Evolutionary conservation across 2,888 invertebrate species (phyloP).

Genomic region (Noctua comes): DNA sequence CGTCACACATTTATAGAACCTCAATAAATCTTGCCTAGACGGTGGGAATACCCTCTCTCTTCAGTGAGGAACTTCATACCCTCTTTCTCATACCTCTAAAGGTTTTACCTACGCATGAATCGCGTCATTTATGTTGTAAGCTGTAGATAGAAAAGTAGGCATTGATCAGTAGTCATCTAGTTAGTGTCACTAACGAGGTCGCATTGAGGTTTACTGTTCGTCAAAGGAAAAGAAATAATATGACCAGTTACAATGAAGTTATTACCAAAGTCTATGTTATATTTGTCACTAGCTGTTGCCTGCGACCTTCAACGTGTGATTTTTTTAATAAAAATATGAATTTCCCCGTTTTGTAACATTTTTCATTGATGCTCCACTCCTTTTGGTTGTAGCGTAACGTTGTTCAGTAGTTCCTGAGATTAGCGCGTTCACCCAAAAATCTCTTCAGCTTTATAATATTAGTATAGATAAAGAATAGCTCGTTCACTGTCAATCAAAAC

Average conservation of each 20-base stretch:
- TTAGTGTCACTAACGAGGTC: conserved; percentile 11
- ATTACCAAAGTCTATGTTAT: conserved; percentile 47
- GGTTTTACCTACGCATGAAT: neutral
- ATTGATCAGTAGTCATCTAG: conserved; percentile 25
- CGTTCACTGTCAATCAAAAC: conserved; percentile 59
- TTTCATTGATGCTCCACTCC: too few relatives aligned
- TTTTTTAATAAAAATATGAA: too few relatives aligned
- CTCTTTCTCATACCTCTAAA: neutral
- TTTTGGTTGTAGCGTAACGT: too few relatives aligned
- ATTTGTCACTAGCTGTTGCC: conserved; percentile 18
- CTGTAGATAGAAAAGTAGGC: neutral
- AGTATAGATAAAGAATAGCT: conserved; percentile 45
- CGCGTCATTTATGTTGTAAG: accelerated
- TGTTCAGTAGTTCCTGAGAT: too few relatives aligned
- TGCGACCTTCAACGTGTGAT: too few relatives aligned
- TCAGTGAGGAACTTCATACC: neutral
- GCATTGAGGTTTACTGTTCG: conserved; percentile 14
- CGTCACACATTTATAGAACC: neutral
- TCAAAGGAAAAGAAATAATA: conserved; percentile 34
- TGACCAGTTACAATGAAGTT: conserved; percentile 45
- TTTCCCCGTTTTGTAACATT: too few relatives aligned
- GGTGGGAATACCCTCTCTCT: neutral
- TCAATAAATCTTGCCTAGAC: neutral
- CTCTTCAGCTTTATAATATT: too few relatives aligned
- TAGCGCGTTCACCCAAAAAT: too few relatives aligned